Evolutionary conservation across 1,140 invertebrate genomes (phyloP).

Genomic region (Drosophila eugracilis): DNA sequence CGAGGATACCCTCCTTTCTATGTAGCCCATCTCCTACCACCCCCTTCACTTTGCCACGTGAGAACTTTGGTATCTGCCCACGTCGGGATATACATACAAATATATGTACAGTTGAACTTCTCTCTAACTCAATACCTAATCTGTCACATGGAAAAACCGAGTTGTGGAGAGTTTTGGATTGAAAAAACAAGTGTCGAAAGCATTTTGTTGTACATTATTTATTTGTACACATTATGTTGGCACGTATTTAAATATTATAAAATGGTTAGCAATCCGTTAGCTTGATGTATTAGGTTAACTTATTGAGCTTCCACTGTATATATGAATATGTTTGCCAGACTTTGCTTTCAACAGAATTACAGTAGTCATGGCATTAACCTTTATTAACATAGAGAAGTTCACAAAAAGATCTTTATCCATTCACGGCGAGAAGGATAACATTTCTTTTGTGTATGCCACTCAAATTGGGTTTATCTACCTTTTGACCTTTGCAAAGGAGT

Average conservation of each 20-base stretch:
- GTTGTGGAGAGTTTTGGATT: slow-evolving; percentile 3
- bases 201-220: background rate
- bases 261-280: too few relatives aligned
- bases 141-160: slow-evolving; percentile 16
- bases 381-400: slow-evolving; percentile 42
- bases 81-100: slow-evolving; percentile 1
- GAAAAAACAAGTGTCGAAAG: background rate
- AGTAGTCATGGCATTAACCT: slow-evolving; percentile 59
- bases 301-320: slow-evolving; percentile 7
- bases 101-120: slow-evolving; percentile 23
- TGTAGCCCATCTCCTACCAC: too few relatives aligned
- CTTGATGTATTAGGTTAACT: too few relatives aligned
- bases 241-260: too few relatives aligned
- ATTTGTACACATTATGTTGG: too few relatives aligned
- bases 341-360: slow-evolving; percentile 27
- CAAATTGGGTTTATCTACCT: background rate
- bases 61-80: slow-evolving; percentile 43
- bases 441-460: slow-evolving; percentile 30
- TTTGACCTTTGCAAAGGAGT: slow-evolving; percentile 22
- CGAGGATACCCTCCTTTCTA: slow-evolving; percentile 17
- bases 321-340: background rate
- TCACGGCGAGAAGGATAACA: slow-evolving; percentile 13
- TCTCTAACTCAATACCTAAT: slow-evolving; percentile 21
- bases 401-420: slow-evolving; percentile 37
- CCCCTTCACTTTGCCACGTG: slow-evolving; percentile 4